Conservation (phyloP, 2,888 invertebrate species). For the Zaprionus obscuricornis region DNA sequence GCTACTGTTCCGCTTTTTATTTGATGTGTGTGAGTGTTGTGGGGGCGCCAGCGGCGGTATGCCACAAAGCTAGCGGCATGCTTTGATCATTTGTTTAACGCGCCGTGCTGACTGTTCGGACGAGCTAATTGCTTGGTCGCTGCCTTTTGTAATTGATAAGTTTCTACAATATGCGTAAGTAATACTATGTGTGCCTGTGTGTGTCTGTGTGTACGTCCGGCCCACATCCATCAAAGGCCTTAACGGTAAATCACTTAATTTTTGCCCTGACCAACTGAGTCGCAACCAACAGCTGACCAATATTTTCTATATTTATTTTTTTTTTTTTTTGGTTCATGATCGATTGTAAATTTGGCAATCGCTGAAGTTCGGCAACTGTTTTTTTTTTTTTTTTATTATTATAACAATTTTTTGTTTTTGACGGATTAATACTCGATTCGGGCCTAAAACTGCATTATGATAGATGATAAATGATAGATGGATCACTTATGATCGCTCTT, state of each 20-base stretch:
- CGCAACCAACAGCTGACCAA: conserved; percentile 40
- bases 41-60: conserved; percentile 66
- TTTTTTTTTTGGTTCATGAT: conserved; percentile 44
- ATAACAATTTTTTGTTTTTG: no score
- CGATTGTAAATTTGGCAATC: conserved; percentile 78
- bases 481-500: conserved; percentile 62
- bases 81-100: conserved; percentile 60
- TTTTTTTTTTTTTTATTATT: no score
- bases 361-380: conserved; percentile 29
- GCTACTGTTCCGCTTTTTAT: no score
- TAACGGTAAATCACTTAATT: conserved; percentile 64
- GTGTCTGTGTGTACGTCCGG: conserved; percentile 39
- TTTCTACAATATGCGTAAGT: conserved; percentile 10
- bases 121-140: conserved; percentile 66
- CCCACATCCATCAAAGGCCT: conserved; percentile 71
- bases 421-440: conserved; percentile 80
- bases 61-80: conserved; percentile 51
- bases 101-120: conserved; percentile 54
- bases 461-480: conserved; percentile 72
- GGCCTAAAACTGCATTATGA: conserved; percentile 78
- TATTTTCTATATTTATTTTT: conserved; percentile 10
- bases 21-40: neutral
- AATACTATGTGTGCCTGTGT: conserved; percentile 42
- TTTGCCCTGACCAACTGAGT: conserved; percentile 51
- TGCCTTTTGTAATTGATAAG: conserved; percentile 74